Evolutionary conservation across 1,140 invertebrate genomes (phyloP).

Genomic region (Oppia nitens): DNA sequence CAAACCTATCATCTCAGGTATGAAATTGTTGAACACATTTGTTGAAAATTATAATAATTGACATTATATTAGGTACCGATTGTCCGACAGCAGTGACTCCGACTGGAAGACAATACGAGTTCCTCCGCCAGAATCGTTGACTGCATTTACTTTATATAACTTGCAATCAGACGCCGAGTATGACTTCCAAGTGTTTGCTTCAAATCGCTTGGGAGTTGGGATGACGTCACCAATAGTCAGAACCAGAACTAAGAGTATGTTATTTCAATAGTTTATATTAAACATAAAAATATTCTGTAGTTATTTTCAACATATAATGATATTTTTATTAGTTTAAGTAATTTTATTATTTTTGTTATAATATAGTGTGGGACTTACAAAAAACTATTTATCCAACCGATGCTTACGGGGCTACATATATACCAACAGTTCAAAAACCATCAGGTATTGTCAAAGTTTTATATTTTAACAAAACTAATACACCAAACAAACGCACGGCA

Average conservation of each 20-base stretch:
- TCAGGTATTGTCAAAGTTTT: constrained; percentile 12
- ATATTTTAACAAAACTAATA: not conserved
- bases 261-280: not conserved
- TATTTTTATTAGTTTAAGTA: not conserved
- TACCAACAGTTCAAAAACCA: constrained; percentile 41
- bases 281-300: not conserved
- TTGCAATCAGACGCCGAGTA: constrained; percentile 75
- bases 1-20: constrained; percentile 88
- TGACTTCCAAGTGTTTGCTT: constrained; percentile 88
- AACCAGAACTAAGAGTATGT: constrained; percentile 67
- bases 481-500: not conserved
- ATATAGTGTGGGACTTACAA: constrained; percentile 58
- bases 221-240: constrained; percentile 83
- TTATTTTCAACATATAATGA: not conserved
- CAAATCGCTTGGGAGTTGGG: constrained; percentile 80
- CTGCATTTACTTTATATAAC: constrained; percentile 72
- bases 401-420: constrained; percentile 47
- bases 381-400: constrained; percentile 57
- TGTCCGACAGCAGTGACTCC: constrained; percentile 23
- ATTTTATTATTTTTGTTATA: constrained; percentile 22
- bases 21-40: too few species aligned
- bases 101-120: constrained; percentile 80
- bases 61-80: constrained; percentile 41
- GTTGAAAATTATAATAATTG: too few species aligned
- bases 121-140: constrained; percentile 64